Conservation (phyloP, 2,113 vertebrate species). For the Malurus cyaneus region DNA sequence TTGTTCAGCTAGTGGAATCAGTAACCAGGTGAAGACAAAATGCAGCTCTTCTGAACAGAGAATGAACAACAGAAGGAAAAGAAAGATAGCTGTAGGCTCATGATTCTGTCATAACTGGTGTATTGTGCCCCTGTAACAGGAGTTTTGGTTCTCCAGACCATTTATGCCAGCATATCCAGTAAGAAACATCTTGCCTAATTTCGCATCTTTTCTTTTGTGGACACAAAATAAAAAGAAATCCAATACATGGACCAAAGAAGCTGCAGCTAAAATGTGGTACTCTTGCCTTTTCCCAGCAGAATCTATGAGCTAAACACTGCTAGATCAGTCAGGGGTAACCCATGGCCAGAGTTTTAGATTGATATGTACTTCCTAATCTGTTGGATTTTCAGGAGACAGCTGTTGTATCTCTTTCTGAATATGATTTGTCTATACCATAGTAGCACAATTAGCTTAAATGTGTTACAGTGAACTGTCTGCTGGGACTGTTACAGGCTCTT, state of each 20-base stretch:
- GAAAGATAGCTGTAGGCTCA: not conserved
- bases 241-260: not conserved
- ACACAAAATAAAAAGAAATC: not conserved
- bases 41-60: not conserved
- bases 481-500: not conserved
- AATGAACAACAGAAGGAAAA: not conserved
- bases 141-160: not conserved
- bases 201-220: not conserved
- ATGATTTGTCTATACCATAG: not conserved
- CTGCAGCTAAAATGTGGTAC: not conserved
- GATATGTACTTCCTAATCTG: not conserved
- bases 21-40: not conserved
- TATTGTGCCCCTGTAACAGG: not conserved
- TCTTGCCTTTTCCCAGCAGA: not conserved
- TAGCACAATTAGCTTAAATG: not conserved
- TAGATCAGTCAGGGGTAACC: not conserved
- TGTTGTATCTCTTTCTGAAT: not conserved
- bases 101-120: not conserved
- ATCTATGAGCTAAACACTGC: not conserved
- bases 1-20: not conserved
- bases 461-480: not conserved
- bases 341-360: not conserved
- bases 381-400: not conserved
- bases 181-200: not conserved
- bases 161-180: not conserved